Evolutionary conservation across 23 tunicate species (phyloP).

Genomic region (Halocynthia roretzi): DNA sequence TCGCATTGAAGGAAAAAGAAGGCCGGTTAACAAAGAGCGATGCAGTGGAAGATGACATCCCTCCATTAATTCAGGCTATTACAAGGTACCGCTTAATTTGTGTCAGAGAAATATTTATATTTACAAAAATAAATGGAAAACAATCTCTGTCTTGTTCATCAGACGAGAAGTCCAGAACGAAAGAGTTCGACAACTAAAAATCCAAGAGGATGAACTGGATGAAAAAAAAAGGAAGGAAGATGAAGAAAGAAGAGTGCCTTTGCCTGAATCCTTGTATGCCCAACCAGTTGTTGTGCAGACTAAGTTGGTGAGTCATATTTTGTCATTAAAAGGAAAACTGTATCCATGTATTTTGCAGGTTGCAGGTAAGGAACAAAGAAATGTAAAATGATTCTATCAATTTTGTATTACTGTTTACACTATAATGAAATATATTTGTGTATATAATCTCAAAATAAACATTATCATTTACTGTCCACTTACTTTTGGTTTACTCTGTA

Average conservation of each 20-base stretch:
- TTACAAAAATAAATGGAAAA: background rate
- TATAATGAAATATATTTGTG: too few relatives aligned
- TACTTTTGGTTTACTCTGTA: too few relatives aligned
- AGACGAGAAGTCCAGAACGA: conserved; percentile 54
- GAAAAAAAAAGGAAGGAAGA: conserved; percentile 16
- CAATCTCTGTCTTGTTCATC: background rate
- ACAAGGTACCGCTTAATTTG: conserved; percentile 32
- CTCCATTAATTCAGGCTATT: conserved; percentile 75
- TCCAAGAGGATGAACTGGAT: conserved; percentile 37
- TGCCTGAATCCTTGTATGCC: conserved; percentile 57
- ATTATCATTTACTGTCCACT: too few relatives aligned
- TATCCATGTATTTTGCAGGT: background rate
- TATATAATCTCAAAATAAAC: too few relatives aligned
- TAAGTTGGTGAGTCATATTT: conserved; percentile 27
- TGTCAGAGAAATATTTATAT: background rate
- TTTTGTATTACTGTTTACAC: background rate
- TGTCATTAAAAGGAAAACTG: background rate
- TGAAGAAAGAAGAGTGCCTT: conserved; percentile 41
- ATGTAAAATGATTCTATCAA: background rate
- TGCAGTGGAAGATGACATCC: conserved; percentile 21
- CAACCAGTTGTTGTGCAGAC: conserved; percentile 64
- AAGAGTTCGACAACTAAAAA: conserved; percentile 29
- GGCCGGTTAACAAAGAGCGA: background rate
- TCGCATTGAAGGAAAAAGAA: background rate
- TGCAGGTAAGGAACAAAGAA: background rate